Evolutionary conservation across 1,140 invertebrate genomes (phyloP), one percentile per base, ranked within the genome.

Genomic region (Aphaenogaster ashmeadi): DNA sequence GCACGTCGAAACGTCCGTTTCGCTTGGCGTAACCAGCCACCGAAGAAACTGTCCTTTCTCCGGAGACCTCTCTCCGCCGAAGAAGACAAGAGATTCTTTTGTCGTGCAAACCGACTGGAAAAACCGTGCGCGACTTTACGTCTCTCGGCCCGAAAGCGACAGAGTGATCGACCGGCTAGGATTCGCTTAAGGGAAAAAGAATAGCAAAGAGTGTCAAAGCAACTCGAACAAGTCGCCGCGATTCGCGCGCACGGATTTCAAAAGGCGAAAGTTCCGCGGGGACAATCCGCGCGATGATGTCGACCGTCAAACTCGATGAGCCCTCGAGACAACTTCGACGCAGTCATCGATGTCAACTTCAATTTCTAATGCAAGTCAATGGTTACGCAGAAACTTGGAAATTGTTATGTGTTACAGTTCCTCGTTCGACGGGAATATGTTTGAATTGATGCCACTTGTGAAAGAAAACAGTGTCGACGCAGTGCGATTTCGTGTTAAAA

Each of bases 21-120:
- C 67, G 60, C 85, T 89, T 60, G 75, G 72, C 60, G 87, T 69
- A 86, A 89, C 87, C 67, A 41, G 62, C 83, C 83, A 11, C 50
- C 87, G 60, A 60, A 78, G 74, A 87, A 89, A 80, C 77, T 54
- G 75, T 79, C 74, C 77, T 87, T 75, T 81, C 75, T 69, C 54
- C 62, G 44, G 52, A 27, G 52, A 83, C 21, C 52, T 56, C 56
- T 60, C 38, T 72, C 47, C 80, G 66, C 41, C 67, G 44, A 15
- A 11, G 47, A 47, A 67, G 77, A 74, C 78, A 69, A 84, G 72
- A 79, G 85, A 79, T 89, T 52, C 86, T 88, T 90, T 88, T 85
- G 77, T 79, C 66, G 58, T 80, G 80, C 41, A 90, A 90, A 90
- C 88, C 77, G 80, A 88, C 74, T 58, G 89, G 86, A 90, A 90